A percentile compares a stretch with the other conserved stretches of the same genome.
Evolutionary conservation across 2,888 invertebrate species (phyloP).

Genomic region (Spialia ferax): DNA sequence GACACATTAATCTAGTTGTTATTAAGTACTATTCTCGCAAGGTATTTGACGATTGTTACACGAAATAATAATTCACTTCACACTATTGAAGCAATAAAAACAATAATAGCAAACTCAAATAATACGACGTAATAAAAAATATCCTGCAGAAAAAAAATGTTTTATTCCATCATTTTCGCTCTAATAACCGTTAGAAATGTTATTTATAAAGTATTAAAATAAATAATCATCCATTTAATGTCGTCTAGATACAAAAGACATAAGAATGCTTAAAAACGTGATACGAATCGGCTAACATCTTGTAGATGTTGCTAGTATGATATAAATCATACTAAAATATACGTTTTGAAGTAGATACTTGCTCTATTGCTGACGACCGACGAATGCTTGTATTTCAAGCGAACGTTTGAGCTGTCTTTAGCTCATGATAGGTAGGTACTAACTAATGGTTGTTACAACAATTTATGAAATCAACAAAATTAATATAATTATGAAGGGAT

Average conservation of each 20-base stretch:
- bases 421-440: too few relatives aligned
- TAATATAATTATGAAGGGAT: too few relatives aligned
- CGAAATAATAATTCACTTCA: too few relatives aligned
- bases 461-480: too few relatives aligned
- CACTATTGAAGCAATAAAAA: neutral
- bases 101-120: conserved; percentile 13
- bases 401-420: neutral
- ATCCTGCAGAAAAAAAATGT: conserved; percentile 23
- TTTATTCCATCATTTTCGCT: conserved; percentile 15
- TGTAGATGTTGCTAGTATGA: conserved; percentile 53
- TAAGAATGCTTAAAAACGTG: conserved; percentile 53
- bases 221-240: conserved; percentile 23
- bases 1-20: too few relatives aligned
- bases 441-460: too few relatives aligned
- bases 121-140: conserved; percentile 26
- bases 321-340: conserved; percentile 73
- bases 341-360: conserved; percentile 49
- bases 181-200: conserved; percentile 19
- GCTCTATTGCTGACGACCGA: neutral
- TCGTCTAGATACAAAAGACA: conserved; percentile 17
- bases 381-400: neutral
- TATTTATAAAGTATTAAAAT: conserved; percentile 25
- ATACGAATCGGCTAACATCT: conserved; percentile 52
- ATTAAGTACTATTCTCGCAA: too few relatives aligned
- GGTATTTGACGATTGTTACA: too few relatives aligned